Conservation (phyloP, 2,888 invertebrate species). For the Acronicta aceris region DNA sequence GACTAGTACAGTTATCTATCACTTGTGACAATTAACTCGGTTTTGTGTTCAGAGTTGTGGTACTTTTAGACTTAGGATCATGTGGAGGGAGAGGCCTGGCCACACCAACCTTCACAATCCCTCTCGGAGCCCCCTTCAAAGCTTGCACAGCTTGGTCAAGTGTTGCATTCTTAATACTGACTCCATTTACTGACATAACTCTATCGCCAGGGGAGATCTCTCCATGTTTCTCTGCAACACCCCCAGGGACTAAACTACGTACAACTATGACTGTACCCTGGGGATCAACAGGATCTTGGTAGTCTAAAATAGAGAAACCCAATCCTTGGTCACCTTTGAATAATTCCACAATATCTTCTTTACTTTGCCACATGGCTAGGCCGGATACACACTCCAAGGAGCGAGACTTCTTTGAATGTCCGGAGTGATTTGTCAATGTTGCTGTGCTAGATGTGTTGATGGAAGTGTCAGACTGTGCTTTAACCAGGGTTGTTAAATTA, state of each 20-base stretch:
- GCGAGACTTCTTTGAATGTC: constrained; percentile 93
- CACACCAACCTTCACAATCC: constrained; percentile 96
- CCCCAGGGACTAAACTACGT: constrained; percentile 98
- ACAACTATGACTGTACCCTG: constrained; percentile 99
- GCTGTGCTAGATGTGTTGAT: constrained; percentile 96
- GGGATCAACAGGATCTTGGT: constrained; percentile 98
- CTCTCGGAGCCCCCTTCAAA: constrained; percentile 97
- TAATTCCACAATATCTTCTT: constrained; percentile 97
- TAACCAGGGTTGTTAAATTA: constrained; percentile 94
- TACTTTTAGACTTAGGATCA: constrained; percentile 81
- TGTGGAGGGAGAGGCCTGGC: constrained; percentile 93
- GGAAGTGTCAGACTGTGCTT: constrained; percentile 98
- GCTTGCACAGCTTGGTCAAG: constrained; percentile 98
- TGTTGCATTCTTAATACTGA: constrained; percentile 96
- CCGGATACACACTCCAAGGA: constrained; percentile 98
- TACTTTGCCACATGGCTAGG: constrained; percentile 98
- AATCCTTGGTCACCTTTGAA: constrained; percentile 98
- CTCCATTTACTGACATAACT: constrained; percentile 96
- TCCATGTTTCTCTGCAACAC: constrained; percentile 98
- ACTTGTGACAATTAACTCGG: constrained; percentile 79
- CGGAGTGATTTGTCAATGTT: constrained; percentile 92
- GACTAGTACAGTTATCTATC: constrained; percentile 78
- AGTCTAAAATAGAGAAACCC: constrained; percentile 99
- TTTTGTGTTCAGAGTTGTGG: constrained; percentile 77
- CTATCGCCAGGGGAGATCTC: constrained; percentile 98